Base-by-base conservation (phyloP, 2,888 invertebrate species). In the Diarsia brunnea region DNA sequence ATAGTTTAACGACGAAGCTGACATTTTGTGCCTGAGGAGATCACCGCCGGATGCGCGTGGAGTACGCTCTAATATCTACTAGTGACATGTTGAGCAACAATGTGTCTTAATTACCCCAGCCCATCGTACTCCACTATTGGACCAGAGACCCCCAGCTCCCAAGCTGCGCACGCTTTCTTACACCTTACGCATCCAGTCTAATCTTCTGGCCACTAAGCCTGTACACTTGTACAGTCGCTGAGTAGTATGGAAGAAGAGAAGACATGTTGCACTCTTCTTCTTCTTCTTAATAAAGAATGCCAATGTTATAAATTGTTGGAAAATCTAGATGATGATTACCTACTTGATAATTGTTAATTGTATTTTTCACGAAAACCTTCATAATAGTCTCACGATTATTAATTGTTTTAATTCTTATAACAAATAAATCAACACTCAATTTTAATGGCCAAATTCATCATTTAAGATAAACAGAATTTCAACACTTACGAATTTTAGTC, bases 1-100 rank as follows among this genome's bases (percentile, higher is more conserved):
- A 92, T 91, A 93, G 92, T 93, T 94, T 93, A 92, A 94, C 93
- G 94, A 93, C 89, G 88, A 86, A 89, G 90, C 91, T 94, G 94
- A 94, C 93, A 94, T 92, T 93, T 93, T 89, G 89, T 89, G 85
- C 87, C 87, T 89, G 86, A 88, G 89, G 86, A 91, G 89, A 91
- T 96, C 94, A 94, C 94, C 94, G 93, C 92, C 94, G 95, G 91
- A 90, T 92, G 90, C 78, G 73, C 27, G 31, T 43, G 61, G 55
- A 73, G 55, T 69, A 81, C 76, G 38, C 60, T 79, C 69, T 63
- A 79, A 73, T 73, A 74, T 38, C 61, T 38, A 61, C 16, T 60
- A 27, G 21, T 51, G 61, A 75, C 75, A 79, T 69, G 12, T 76
- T 58, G 19, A 38, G 14, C 14, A n/a, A 74, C 24, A 14, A 45